A percentile compares a stretch with the other conserved stretches of the same genome.
phyloP scores from a whole-genome alignment of 2,797 vertebrate species.

The Podargus strigoides region DNA sequence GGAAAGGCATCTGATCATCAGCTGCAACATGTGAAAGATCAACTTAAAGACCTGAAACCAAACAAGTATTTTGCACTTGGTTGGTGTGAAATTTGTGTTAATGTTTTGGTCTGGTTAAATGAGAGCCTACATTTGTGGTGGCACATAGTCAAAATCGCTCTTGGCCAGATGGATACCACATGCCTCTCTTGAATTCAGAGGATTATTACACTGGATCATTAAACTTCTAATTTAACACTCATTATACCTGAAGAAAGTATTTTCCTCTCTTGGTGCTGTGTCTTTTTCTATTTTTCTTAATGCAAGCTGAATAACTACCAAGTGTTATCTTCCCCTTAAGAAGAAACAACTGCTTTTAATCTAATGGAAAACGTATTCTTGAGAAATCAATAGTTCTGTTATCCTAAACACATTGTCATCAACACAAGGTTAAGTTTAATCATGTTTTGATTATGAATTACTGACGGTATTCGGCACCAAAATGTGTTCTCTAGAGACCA shows the following conservation, averaged over 20 bases:
- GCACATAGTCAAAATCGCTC: not conserved
- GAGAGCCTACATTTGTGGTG: not conserved
- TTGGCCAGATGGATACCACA: constrained; percentile 1
- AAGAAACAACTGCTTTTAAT: not conserved
- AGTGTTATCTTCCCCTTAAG: not conserved
- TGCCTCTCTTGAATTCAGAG: not conserved
- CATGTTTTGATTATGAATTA: not conserved
- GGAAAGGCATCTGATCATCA: not conserved
- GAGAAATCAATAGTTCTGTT: not conserved
- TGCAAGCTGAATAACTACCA: not conserved
- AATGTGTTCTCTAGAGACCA: not conserved
- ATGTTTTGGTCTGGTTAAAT: not conserved
- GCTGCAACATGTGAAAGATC: not conserved
- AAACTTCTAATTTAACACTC: constrained; percentile 19
- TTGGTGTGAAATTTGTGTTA: not conserved
- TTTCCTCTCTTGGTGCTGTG: not conserved
- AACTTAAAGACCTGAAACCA: not conserved
- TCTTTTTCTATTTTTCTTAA: not conserved
- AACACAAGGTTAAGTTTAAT: not conserved
- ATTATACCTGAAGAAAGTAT: constrained; percentile 2
- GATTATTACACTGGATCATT: constrained; percentile 7
- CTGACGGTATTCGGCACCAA: not conserved
- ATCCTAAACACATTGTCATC: not conserved
- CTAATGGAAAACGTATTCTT: not conserved
- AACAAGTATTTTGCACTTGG: not conserved